Base-by-base conservation (phyloP, 2,797 vertebrate genomes). In the Agapornis canus region DNA sequence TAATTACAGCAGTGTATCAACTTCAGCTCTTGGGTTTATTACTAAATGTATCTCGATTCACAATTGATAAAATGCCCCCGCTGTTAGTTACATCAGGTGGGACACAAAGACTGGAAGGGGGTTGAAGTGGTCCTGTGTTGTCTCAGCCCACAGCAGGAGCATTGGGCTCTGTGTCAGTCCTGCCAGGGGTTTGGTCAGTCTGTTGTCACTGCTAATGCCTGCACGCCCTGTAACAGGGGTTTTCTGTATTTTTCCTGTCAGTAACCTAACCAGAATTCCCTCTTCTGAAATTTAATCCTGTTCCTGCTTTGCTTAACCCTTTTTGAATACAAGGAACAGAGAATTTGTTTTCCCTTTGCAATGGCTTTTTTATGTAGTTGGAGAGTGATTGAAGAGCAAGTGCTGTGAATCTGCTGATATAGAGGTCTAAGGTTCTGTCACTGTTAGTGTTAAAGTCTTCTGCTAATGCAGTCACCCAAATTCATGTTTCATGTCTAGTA, bases 91-190 rank as follows among this genome's bases (percentile, higher is more conserved):
- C 19, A 6, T 26, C n/a, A 35, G 18, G 14, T 13, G 37, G 20
- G 48, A 0, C 3, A 0, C 56, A 9, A 57, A 42, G 45, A 45
- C n/a, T 90, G 57, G 29, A 31, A 32, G 31, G 48, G 8, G 12
- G 42, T 45, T 64, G 61, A 35, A 56, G 29, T 17, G 52, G 21
- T 60, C 20, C 6, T 23, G 20, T 31, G 0, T 5, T 47, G 45
- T 75, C 75, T 31, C 29, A 47, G 31, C 9, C 21, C 45, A 54
- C 11, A 17, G 6, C 27, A 56, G 26, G 35, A 29, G 47, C 51
- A 40, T 20, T 0, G 0, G 39, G 37, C 39, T 47, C 60, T 13
- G 0, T 32, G 45, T 11, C 10, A 8, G 47, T 70, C 51, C 49
- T 61, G 10, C 27, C 12, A 45, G 45, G 19, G 5, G 23, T 85